Evolutionary conservation across 2,797 vertebrate genomes (phyloP), one percentile per base, ranked within the genome.

Genomic region (Typhlichthys eigenmanni): DNA sequence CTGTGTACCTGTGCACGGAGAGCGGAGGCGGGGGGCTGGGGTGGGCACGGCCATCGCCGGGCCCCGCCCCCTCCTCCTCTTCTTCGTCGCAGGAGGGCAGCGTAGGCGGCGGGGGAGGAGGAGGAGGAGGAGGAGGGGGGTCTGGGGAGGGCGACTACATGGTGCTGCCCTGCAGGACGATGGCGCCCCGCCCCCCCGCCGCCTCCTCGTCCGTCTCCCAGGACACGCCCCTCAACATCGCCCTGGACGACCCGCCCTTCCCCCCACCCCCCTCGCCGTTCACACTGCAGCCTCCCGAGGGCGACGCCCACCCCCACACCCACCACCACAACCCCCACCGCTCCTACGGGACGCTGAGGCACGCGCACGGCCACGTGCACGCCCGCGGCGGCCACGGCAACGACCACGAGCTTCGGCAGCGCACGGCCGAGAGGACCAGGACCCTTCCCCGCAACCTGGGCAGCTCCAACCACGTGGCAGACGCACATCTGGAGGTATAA

Each of bases 371-470:
- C 78, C 87, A 89, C 85, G 79, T 88, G 55, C 90, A 89, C 80
- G 77, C 87, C 69, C 90, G 90, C 68, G 81, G 85, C 76, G 86
- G 87, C 71, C 91, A 91, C 81, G 73, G 88, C 76, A 89, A 91
- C 67, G 60, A 85, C 79, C 92, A 91, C 6, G 83, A 97, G n/a
- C 90, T 95, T 5, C 93, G 98, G 66, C 95, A 96, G 83, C 94
- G 92, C 71, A 90, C 95, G 10, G 94, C 93, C 47, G 96, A 98
- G 86, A 94, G 95, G 82, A 98, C 96, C 90, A 94, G 96, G 82
- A 99, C 96, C 88, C 95, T 99, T 91, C 97, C 97, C 29, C 96
- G 96, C 66, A 98, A 96, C 11, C 94, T 98, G 74, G 96, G 96
- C 0, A 96, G 97, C 85, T 94, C 93, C 29, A 90, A 32, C 58